These are phyloP conservation scores for Anarhynchus alexandrinus DNA, from an alignment of 2,113 vertebrate species.

Conservation along the genomic window DNA sequence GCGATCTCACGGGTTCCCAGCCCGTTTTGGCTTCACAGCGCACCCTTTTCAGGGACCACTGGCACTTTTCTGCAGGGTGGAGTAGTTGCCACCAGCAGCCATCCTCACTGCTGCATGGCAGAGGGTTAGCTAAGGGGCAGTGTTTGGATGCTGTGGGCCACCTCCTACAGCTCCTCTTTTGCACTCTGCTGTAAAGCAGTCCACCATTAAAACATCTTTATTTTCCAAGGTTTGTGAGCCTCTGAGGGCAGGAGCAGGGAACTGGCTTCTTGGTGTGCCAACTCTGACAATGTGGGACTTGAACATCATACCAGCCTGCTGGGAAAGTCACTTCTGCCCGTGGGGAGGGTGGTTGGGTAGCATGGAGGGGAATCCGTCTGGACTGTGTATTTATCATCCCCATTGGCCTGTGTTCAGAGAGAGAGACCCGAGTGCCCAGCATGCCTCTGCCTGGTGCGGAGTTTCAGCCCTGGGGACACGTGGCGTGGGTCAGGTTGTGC, in stretches of 20 bases:
- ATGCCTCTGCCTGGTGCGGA: background rate
- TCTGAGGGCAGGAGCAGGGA: background rate
- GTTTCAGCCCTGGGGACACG: background rate
- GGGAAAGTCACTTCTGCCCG: background rate
- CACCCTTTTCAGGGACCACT: background rate
- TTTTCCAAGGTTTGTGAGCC: background rate
- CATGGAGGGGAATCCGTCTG: fast-evolving
- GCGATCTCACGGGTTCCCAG: background rate
- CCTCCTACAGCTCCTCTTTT: background rate
- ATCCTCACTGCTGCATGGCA: background rate
- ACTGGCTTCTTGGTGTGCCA: background rate
- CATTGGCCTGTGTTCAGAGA: background rate
- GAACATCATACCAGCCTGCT: background rate
- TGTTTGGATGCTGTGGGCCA: background rate
- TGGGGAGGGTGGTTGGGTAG: background rate
- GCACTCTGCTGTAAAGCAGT: background rate
- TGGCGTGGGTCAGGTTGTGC: fast-evolving
- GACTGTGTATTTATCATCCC: background rate
- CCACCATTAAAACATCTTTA: background rate
- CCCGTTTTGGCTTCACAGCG: background rate
- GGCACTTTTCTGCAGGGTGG: background rate
- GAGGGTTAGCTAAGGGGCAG: background rate
- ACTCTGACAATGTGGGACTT: background rate
- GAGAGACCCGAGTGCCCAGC: background rate
- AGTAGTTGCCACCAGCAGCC: background rate